Conservation (phyloP, 2,888 invertebrate genomes). For the Pristionchus mayeri region DNA sequence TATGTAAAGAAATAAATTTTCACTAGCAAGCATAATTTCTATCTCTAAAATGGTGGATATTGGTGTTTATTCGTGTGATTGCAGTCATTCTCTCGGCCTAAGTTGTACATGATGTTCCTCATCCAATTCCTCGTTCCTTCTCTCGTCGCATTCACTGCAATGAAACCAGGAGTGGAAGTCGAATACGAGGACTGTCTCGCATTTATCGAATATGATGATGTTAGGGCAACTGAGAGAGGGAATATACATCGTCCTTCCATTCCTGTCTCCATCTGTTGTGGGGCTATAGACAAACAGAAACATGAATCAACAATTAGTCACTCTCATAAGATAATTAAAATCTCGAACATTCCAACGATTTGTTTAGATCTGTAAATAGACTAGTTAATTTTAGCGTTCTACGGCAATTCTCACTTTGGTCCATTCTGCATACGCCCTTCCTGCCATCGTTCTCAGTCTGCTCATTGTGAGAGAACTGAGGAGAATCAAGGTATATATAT, state of each 20-base stretch:
- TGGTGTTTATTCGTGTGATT: neutral
- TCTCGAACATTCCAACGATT: too few species aligned
- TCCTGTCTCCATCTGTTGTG: too few species aligned
- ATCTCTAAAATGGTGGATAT: too few species aligned
- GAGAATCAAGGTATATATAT: neutral
- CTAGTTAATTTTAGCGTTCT: neutral
- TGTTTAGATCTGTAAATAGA: neutral
- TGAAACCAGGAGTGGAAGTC: neutral
- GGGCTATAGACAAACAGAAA: too few species aligned
- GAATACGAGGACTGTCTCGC: constrained; percentile 21
- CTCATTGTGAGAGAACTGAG: neutral
- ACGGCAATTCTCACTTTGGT: neutral
- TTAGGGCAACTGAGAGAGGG: neutral
- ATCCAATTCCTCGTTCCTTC: neutral
- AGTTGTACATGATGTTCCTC: neutral
- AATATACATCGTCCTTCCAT: too few species aligned
- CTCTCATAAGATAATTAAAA: too few species aligned
- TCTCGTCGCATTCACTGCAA: neutral
- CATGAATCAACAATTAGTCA: too few species aligned
- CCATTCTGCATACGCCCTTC: neutral
- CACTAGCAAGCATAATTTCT: too few species aligned
- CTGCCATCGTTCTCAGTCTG: constrained; percentile 1
- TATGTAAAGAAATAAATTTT: too few species aligned
- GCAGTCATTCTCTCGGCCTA: constrained; percentile 6
- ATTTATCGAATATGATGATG: constrained; percentile 16